Evolutionary conservation across 2,888 invertebrate genomes (phyloP).

Genomic region (Notodonta ziczac): DNA sequence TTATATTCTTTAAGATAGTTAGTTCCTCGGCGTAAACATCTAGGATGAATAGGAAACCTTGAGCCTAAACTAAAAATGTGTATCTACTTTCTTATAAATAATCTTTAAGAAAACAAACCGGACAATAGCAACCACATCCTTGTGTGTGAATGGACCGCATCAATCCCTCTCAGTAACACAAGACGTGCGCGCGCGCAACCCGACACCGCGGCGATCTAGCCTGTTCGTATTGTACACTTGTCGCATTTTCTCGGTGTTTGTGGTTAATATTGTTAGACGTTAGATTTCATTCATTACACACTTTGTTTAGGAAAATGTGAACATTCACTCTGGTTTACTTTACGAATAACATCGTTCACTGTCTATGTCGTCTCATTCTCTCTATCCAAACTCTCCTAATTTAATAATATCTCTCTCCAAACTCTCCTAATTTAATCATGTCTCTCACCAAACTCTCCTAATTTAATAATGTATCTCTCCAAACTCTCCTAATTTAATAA

Average conservation of each 20-base stretch:
- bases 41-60: too few species aligned
- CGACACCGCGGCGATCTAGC: conserved; percentile 11
- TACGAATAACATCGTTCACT: too few species aligned
- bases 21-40: too few species aligned
- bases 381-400: too few species aligned
- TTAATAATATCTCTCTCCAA: too few species aligned
- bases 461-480: too few species aligned
- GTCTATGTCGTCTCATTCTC: too few species aligned
- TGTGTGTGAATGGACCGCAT: conserved; percentile 49
- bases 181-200: conserved; percentile 39
- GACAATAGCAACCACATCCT: conserved; percentile 52
- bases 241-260: conserved; percentile 32
- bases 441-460: too few species aligned
- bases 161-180: conserved; percentile 57
- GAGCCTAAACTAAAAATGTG: too few species aligned
- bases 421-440: too few species aligned
- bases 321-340: background rate
- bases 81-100: background rate
- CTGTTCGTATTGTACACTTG: conserved; percentile 12
- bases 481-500: too few species aligned
- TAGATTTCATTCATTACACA: background rate
- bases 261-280: conserved; percentile 30
- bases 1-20: too few species aligned
- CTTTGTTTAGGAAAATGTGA: background rate
- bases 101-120: conserved; percentile 10